Base-by-base conservation (phyloP, 1,140 invertebrate genomes). In the Drosophila mauritiana region DNA sequence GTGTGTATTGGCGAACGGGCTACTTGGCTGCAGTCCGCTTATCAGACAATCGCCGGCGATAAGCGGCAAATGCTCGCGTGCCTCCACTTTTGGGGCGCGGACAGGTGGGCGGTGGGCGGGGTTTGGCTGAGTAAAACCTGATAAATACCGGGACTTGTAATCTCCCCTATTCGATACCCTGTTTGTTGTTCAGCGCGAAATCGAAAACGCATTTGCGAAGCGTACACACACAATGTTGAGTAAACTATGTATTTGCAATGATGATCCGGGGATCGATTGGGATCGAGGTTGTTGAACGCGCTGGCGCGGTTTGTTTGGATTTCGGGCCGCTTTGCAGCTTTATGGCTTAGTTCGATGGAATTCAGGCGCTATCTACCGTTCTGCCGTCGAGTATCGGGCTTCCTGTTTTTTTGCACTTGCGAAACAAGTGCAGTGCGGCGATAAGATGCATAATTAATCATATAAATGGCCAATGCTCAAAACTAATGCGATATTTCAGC, bases 1-100 rank as follows among this genome's bases (percentile, higher is more conserved):
- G 25, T 45, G 25, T 45, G 52, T 75, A 67, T 76, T 48, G 49
- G 55, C 54, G 12, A 57, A 49, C 49, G 25, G 45, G 36, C 68
- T 58, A 68, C 57, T 54, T 67, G 61, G 31, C 49, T 69, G 52
- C 75, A 68, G 57, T 12, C 11, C 25, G 43, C 48, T 85, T 82
- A 86, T 86, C 83, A 81, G 57, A 39, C 48, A 58, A 79, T 58
- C 45, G 39, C 53, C 52, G 46, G 74, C 73, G 80, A 85, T 85
- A 85, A 88, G 78, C 69, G 31, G 31, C 54, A 61, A 86, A 72
- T 68, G 78, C 69, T 85, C 82, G 83, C 82, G 82, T 85, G 82
- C 82, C 82, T 77, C 46, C 34, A 34, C 43, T 54, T 34, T n/a
- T 4, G 27, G 39, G 43, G 48, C 10, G 34, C 17, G 56, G 46